Evolutionary conservation across 2,888 invertebrate genomes (phyloP).

Genomic region (Meiosimyza platycephala): DNA sequence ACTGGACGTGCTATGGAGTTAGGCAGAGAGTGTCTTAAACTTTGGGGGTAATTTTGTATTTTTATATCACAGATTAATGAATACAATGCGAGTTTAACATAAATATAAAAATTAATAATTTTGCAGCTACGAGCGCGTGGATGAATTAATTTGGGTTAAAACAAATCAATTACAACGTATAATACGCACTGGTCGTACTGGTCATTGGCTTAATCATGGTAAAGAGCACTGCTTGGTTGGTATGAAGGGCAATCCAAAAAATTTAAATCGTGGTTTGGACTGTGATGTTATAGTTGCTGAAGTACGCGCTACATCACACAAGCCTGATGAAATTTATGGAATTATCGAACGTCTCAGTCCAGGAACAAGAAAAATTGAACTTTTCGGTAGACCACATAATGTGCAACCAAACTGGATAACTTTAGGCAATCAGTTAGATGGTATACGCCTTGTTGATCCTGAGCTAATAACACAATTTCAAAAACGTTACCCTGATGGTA

Average conservation of each 20-base stretch:
- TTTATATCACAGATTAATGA: background rate
- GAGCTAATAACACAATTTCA: conserved; percentile 90
- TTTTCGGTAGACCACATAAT: conserved; percentile 97
- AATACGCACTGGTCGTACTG: conserved; percentile 95
- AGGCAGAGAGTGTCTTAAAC: conserved; percentile 92
- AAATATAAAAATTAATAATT: background rate
- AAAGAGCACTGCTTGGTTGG: conserved; percentile 98
- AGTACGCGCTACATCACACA: conserved; percentile 96
- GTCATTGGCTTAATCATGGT: conserved; percentile 99
- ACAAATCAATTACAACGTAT: conserved; percentile 97
- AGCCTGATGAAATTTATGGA: conserved; percentile 98
- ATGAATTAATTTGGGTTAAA: conserved; percentile 99
- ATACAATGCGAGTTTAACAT: background rate
- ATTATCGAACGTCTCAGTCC: conserved; percentile 97
- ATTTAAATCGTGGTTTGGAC: conserved; percentile 92
- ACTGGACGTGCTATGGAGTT: conserved; percentile 89
- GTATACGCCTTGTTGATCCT: conserved; percentile 91
- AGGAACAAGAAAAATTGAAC: conserved; percentile 95
- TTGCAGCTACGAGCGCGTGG: conserved; percentile 84
- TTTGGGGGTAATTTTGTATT: conserved; percentile 79
- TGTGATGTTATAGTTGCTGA: conserved; percentile 99
- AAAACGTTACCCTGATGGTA: conserved; percentile 92
- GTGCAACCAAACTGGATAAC: conserved; percentile 99
- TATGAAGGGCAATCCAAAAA: conserved; percentile 93
- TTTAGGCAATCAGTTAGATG: conserved; percentile 96